Conservation (phyloP, 2,888 invertebrate species). For the Diplazon laetatorius region DNA sequence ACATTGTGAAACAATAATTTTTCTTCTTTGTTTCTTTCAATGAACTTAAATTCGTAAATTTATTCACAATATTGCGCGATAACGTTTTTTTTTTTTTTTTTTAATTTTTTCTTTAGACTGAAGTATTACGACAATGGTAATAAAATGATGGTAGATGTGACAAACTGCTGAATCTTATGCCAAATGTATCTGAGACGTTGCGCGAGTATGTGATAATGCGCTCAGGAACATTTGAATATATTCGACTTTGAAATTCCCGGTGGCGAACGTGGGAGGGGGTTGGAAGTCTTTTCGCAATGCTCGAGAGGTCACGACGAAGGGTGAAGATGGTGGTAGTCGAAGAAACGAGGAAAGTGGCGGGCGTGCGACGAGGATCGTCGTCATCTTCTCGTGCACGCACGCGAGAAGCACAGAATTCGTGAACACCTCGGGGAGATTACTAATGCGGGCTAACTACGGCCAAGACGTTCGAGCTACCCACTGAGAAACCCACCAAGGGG, state of each 20-base stretch:
- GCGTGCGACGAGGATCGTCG: slow-evolving; percentile 55
- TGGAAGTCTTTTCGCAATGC: slow-evolving; percentile 54
- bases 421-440: slow-evolving; percentile 78
- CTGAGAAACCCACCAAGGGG: slow-evolving; percentile 40
- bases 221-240: slow-evolving; percentile 53
- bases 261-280: slow-evolving; percentile 41
- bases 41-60: neutral
- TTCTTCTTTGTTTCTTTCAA: neutral
- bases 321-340: too few species aligned
- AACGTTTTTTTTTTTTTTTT: too few species aligned
- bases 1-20: neutral
- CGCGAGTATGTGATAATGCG: slow-evolving; percentile 50
- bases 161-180: neutral
- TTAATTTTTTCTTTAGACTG: too few species aligned
- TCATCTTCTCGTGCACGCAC: slow-evolving; percentile 51
- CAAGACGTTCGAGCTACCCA: slow-evolving; percentile 64
- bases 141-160: neutral
- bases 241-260: slow-evolving; percentile 60
- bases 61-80: neutral
- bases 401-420: slow-evolving; percentile 70
- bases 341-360: slow-evolving; percentile 31
- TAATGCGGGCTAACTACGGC: slow-evolving; percentile 78
- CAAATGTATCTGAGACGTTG: slow-evolving; percentile 6
- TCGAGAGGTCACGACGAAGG: slow-evolving; percentile 62
- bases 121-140: neutral